Evolutionary conservation across 2,113 vertebrate genomes (phyloP).

Genomic region (Sinocyclocheilus anophthalmus): DNA sequence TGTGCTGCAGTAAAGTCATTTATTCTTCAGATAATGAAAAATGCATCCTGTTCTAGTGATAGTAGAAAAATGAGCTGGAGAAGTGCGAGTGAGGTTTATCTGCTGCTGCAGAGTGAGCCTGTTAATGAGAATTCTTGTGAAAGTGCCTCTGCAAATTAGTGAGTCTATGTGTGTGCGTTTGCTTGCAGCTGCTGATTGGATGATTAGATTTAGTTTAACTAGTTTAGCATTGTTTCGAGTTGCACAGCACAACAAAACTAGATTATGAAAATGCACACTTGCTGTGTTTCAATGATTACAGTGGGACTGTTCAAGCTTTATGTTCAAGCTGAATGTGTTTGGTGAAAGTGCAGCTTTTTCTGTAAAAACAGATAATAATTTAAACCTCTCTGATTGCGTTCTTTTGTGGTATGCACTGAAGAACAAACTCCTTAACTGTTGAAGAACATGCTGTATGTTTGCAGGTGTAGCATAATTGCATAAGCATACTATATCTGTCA

Average conservation of each 20-base stretch:
- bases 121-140: constrained; percentile 11
- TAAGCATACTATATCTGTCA: no score
- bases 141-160: background rate
- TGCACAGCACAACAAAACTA: background rate
- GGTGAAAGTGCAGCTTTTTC: background rate
- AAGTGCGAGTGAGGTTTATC: constrained; percentile 37
- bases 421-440: no score
- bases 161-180: background rate
- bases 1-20: constrained; percentile 21
- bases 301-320: background rate
- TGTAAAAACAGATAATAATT: background rate
- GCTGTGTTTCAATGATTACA: background rate
- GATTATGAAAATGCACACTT: background rate
- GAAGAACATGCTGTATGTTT: no score
- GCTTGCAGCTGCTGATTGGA: background rate
- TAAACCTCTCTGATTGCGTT: no score
- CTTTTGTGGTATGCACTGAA: no score
- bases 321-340: background rate
- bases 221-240: background rate
- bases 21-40: constrained; percentile 60
- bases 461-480: no score
- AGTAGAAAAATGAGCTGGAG: constrained; percentile 37
- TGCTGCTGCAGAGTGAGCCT: background rate
- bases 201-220: constrained; percentile 3
- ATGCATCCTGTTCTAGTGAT: constrained; percentile 60